Conservation (phyloP, 2,113 vertebrate species). For the Hepsetus odoe region DNA sequence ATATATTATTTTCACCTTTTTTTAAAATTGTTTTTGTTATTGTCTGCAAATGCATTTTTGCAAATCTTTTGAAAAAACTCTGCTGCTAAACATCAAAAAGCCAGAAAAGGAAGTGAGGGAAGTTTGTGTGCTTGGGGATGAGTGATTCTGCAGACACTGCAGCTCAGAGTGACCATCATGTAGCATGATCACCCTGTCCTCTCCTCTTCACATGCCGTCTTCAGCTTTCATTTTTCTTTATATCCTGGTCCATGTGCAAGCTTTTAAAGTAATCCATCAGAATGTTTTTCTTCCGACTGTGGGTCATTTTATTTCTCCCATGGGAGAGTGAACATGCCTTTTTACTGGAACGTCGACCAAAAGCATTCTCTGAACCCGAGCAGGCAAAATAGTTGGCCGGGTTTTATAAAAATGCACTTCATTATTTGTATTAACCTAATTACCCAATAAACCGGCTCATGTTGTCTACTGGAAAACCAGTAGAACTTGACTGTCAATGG, state of each 20-base stretch:
- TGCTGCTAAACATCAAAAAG: constrained; percentile 18
- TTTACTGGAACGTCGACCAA: not conserved
- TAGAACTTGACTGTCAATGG: constrained; percentile 2
- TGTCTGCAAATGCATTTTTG: no score
- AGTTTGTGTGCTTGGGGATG: not conserved
- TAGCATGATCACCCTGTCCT: not conserved
- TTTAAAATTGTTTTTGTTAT: no score
- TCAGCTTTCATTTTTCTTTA: not conserved
- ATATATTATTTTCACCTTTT: no score
- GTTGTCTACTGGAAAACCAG: constrained; percentile 17
- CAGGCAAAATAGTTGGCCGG: not conserved
- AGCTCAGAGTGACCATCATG: not conserved
- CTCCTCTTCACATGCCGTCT: not conserved
- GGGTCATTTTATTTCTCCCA: constrained; percentile 2
- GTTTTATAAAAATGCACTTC: not conserved
- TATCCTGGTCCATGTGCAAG: not conserved
- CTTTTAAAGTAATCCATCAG: not conserved
- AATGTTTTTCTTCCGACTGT: not conserved
- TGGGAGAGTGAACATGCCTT: not conserved
- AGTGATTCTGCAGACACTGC: constrained; percentile 10
- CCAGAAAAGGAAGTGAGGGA: not conserved
- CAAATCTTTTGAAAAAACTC: no score
- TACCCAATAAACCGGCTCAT: constrained; percentile 6
- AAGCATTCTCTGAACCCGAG: not conserved
- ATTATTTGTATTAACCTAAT: not conserved